Base-by-base conservation (phyloP, 64 coral and sea anemone genomes). In the Acropora yongei region DNA sequence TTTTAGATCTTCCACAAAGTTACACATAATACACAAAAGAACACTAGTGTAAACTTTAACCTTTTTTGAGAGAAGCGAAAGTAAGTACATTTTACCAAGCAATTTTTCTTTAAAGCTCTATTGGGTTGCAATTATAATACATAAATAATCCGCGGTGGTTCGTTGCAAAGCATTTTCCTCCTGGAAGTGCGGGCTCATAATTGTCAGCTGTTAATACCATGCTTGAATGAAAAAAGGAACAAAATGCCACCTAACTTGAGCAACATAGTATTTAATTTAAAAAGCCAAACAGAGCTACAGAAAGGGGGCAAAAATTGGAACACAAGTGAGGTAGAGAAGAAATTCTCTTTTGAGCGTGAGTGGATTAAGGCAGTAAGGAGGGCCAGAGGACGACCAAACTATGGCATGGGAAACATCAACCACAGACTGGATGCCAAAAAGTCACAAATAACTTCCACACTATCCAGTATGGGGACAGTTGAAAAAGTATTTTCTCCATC, bases 401-500 rank as follows among this genome's bases (percentile, higher is more conserved):
- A 75, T 78, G 74, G 91, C 61, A 93, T 93, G 91, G 91, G 84
- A 45, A 76, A 74, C 8, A 86, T 93, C 44, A 79, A 93, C 58
- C 12, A 43, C 16, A 19, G 74, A 51, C 83, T 82, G 19, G 90
- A 84, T 10, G 51, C 51, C 51, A 55, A 55, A 55, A 55, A 55
- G 51, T 55, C 51, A 55, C 5, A 55, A 55, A 55, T 55, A 55
- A 55, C 1, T 8, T 75, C 74, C 5, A 78, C 30, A 78, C 44
- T 78, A 78, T 89, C 73, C 42, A 40, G 48, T 8, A 63, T 89
- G 43, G 58, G 46, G 45, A 49, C 41, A 5, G 87, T 89, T 5
- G 76, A 78, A 45, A 89, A 78, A 39, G 51, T 79, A 17, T 89
- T 89, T 89, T 89, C 87, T 43, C 73, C 75, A 6, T 57, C 73